These are phyloP conservation scores for Tetanocera ferruginea DNA, from an alignment of 2,888 invertebrate genomes.

Conservation along the genomic window DNA sequence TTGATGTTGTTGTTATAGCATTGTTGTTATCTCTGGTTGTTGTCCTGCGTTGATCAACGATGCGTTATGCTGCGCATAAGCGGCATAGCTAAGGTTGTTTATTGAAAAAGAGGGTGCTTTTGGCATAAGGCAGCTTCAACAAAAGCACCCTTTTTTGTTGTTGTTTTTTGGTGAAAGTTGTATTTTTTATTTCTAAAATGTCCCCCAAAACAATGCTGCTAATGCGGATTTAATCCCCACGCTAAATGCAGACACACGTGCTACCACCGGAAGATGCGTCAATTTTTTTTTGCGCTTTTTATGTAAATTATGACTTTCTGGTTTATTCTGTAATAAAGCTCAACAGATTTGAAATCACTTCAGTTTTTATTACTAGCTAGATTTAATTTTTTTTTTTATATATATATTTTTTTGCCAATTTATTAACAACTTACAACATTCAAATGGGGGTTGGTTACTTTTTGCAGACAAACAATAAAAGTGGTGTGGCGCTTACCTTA, in stretches of 20 bases:
- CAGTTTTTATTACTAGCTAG: neutral
- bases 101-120: neutral
- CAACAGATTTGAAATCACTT: neutral
- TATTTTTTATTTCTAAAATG: neutral
- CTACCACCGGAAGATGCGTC: neutral
- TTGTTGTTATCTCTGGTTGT: neutral
- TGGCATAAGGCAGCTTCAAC: neutral
- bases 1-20: neutral
- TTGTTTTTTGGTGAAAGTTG: neutral
- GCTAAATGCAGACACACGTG: slow-evolving; percentile 14
- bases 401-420: neutral
- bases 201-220: neutral
- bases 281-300: too few species aligned
- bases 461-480: neutral
- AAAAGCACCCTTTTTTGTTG: neutral
- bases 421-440: neutral
- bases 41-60: neutral
- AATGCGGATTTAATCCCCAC: neutral
- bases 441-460: neutral
- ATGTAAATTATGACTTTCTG: neutral
- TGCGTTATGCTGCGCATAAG: neutral
- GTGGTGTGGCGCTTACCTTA: slow-evolving; percentile 79
- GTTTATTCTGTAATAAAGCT: neutral
- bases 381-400: neutral
- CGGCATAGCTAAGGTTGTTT: neutral